Conservation (phyloP, 1,140 invertebrate genomes). For the Anastatus disparis region DNA sequence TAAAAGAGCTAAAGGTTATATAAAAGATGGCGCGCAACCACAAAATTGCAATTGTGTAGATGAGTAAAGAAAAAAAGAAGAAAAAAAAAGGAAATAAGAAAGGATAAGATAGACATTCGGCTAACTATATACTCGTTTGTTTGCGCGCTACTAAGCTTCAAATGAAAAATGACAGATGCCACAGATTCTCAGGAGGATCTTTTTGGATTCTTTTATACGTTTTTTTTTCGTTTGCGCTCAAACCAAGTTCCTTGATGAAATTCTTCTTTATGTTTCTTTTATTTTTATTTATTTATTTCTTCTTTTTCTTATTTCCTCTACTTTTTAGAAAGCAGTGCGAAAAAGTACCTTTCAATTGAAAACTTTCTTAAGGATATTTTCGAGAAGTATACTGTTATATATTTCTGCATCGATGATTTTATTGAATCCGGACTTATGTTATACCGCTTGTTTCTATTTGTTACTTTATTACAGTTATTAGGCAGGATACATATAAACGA, state of each 20-base stretch:
- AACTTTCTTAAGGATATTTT: neutral
- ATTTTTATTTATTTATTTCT: neutral
- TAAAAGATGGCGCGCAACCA: neutral
- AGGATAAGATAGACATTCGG: neutral
- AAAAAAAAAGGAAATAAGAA: too few relatives aligned
- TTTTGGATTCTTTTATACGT: too few relatives aligned
- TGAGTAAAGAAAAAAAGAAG: too few relatives aligned
- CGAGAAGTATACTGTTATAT: too few relatives aligned
- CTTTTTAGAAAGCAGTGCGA: neutral
- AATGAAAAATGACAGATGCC: slow-evolving; percentile 31
- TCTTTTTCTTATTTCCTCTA: neutral
- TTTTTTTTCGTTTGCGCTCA: too few relatives aligned
- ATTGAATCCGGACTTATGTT: too few relatives aligned
- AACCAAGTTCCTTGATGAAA: slow-evolving; percentile 14
- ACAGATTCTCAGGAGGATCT: slow-evolving; percentile 7
- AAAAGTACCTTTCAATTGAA: slow-evolving; percentile 19
- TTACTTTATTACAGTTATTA: too few relatives aligned
- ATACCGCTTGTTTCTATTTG: too few relatives aligned
- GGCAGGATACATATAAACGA: too few relatives aligned
- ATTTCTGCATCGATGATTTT: too few relatives aligned
- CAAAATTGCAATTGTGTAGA: slow-evolving; percentile 31
- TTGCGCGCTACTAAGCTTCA: neutral
- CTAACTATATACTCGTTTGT: slow-evolving; percentile 23
- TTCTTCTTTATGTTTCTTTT: neutral
- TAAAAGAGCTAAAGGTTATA: neutral